These are phyloP conservation scores for Cheilosia soror DNA, from an alignment of 2,888 invertebrate species.

Conservation along the genomic window DNA sequence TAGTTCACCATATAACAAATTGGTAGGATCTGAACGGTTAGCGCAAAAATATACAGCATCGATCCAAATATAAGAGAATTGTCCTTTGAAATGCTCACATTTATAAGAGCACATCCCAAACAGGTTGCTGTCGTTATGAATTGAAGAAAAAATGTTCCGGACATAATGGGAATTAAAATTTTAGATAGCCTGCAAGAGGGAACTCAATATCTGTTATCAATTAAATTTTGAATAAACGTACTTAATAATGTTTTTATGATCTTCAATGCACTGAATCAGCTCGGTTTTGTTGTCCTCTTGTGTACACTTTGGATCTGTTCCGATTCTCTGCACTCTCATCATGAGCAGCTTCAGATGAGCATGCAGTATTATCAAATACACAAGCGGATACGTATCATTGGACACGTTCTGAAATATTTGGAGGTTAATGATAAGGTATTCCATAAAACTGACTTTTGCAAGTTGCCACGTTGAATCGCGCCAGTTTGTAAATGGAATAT, in stretches of 20 bases:
- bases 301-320: slow-evolving; percentile 67
- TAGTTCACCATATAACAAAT: slow-evolving; percentile 79
- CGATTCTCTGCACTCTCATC: slow-evolving; percentile 76
- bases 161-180: slow-evolving; percentile 77
- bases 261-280: slow-evolving; percentile 77
- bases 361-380: slow-evolving; percentile 77
- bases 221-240: slow-evolving; percentile 48
- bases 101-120: slow-evolving; percentile 77
- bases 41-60: slow-evolving; percentile 75
- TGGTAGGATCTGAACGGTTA: slow-evolving; percentile 78
- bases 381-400: slow-evolving; percentile 78
- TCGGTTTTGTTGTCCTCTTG: slow-evolving; percentile 75
- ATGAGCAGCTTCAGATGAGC: slow-evolving; percentile 77
- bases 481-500: slow-evolving; percentile 79
- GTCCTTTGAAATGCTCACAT: slow-evolving; percentile 77
- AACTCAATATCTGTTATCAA: not conserved
- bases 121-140: slow-evolving; percentile 77
- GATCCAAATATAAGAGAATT: slow-evolving; percentile 76
- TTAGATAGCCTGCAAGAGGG: slow-evolving; percentile 37
- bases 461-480: slow-evolving; percentile 70
- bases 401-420: slow-evolving; percentile 78
- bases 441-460: slow-evolving; percentile 73
- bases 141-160: slow-evolving; percentile 79
- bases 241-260: slow-evolving; percentile 78
- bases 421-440: slow-evolving; percentile 77